These are phyloP conservation scores for Metopia argyrocephala DNA, from an alignment of 2,888 invertebrate species.

Conservation along the genomic window DNA sequence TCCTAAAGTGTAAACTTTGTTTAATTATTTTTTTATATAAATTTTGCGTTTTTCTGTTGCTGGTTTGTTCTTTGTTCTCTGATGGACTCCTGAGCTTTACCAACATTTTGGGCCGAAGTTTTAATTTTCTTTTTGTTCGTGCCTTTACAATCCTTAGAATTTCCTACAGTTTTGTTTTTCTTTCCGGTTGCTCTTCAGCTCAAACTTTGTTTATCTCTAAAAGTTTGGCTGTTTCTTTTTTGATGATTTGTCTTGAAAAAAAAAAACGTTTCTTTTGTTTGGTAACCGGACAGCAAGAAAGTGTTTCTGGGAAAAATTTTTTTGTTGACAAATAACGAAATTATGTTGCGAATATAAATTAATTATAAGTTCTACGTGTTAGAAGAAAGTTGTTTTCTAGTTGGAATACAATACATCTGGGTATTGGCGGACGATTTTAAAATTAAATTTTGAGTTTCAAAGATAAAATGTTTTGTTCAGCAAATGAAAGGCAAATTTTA, in stretches of 20 bases:
- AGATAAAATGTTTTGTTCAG: too few relatives aligned
- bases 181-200: neutral
- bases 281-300: neutral
- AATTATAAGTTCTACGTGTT: slow-evolving; percentile 12
- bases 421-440: neutral
- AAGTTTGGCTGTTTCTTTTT: neutral
- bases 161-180: neutral
- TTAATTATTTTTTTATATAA: too few relatives aligned
- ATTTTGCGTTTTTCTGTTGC: too few relatives aligned
- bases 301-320: slow-evolving; percentile 39
- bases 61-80: too few relatives aligned
- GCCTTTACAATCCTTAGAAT: neutral
- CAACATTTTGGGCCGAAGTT: too few relatives aligned
- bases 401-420: neutral
- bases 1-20: too few relatives aligned
- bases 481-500: too few relatives aligned
- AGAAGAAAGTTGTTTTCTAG: neutral
- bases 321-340: slow-evolving; percentile 31
- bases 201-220: neutral
- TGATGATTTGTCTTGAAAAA: neutral
- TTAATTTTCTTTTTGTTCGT: too few relatives aligned
- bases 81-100: too few relatives aligned
- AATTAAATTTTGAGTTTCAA: neutral
- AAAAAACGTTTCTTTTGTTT: neutral
- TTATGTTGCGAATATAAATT: slow-evolving; percentile 38